Percentiles rank a stretch among this genome's conserved stretches.
phyloP scores from a whole-genome alignment of 64 coral and sea anemone genomes.

The Orbicella faveolata region DNA sequence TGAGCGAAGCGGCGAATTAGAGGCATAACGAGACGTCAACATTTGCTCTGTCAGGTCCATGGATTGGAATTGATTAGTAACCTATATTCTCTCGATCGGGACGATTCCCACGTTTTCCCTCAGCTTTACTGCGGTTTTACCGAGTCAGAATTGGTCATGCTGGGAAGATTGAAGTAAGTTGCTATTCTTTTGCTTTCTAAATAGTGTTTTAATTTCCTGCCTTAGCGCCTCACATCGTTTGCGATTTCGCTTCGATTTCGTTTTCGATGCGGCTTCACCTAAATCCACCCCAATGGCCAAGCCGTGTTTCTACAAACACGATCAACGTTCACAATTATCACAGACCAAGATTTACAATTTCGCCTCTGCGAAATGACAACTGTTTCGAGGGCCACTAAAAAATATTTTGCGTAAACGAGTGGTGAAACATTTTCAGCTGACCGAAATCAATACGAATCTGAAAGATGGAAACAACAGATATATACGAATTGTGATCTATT shows the following conservation, averaged over 20 bases:
- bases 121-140: background rate
- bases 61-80: background rate
- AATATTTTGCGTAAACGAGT: background rate
- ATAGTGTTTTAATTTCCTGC: background rate
- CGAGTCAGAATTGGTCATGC: background rate
- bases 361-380: too few species aligned
- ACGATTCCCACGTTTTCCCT: background rate
- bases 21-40: conserved; percentile 34
- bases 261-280: too few species aligned
- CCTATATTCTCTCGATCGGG: background rate
- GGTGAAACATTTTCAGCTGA: background rate
- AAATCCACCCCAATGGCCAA: too few species aligned
- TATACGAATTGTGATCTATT: background rate
- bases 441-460: background rate
- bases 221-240: background rate
- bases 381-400: background rate
- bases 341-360: too few species aligned
- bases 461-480: background rate
- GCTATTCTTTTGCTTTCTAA: background rate
- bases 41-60: background rate
- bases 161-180: conserved; percentile 55
- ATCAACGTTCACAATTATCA: too few species aligned
- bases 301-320: too few species aligned
- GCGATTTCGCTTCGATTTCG: background rate
- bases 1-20: conserved; percentile 34